These are phyloP conservation scores for Meda fulgida DNA, from an alignment of 2,797 vertebrate genomes.

Conservation along the genomic window DNA sequence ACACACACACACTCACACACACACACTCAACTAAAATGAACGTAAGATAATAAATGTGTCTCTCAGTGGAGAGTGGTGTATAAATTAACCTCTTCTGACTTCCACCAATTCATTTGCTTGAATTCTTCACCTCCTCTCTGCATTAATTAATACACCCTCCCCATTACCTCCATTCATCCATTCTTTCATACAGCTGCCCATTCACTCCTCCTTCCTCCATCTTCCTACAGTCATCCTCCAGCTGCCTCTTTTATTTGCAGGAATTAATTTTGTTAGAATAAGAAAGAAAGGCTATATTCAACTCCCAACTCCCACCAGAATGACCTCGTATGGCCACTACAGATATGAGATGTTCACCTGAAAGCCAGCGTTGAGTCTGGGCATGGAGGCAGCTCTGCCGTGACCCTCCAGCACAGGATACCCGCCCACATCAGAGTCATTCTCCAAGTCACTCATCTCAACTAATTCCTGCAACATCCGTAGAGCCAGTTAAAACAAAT, in stretches of 20 bases:
- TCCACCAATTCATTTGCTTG: conserved; percentile 45
- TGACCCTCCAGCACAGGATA: conserved; percentile 88
- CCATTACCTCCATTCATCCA: conserved; percentile 11
- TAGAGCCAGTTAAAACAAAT: not conserved
- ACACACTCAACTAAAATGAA: not conserved
- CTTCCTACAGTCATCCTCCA: not conserved
- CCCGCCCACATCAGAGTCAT: conserved; percentile 79
- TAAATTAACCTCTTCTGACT: conserved; percentile 48
- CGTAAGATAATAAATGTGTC: conserved; percentile 26
- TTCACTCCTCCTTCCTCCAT: not conserved
- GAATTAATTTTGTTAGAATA: conserved; percentile 10
- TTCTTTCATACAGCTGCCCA: conserved; percentile 5
- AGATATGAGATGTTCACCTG: conserved; percentile 77
- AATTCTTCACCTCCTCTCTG: conserved; percentile 4
- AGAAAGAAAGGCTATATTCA: conserved; percentile 4
- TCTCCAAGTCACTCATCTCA: conserved; percentile 86
- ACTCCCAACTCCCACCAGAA: conserved; percentile 14
- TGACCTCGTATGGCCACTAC: not conserved
- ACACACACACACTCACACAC: not conserved
- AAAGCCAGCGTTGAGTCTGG: conserved; percentile 89
- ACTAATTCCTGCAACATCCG: conserved; percentile 78
- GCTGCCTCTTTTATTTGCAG: conserved; percentile 6
- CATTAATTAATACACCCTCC: conserved; percentile 1
- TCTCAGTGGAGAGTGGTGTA: conserved; percentile 57
- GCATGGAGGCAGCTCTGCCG: conserved; percentile 92